Percentiles rank a stretch among this genome's conserved stretches.
phyloP scores from a whole-genome alignment of 2,888 invertebrate genomes.

The Disparrhopalites patrizii region DNA sequence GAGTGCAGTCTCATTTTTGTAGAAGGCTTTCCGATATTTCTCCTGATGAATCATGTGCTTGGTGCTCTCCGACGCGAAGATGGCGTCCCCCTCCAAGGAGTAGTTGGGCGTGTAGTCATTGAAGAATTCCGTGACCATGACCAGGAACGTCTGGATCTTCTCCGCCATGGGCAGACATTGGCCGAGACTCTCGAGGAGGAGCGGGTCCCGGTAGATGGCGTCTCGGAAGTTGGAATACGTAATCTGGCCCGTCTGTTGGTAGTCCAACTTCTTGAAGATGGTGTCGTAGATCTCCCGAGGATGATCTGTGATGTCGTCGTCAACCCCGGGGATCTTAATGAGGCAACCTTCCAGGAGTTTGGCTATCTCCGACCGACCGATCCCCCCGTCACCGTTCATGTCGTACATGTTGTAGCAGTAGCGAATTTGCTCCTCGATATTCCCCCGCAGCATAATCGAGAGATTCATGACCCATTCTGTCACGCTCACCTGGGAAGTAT shows the following conservation, averaged over 20 bases:
- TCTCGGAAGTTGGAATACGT: conserved; percentile 67
- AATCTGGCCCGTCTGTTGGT: conserved; percentile 73
- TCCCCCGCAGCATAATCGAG: conserved; percentile 69
- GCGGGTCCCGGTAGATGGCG: conserved; percentile 66
- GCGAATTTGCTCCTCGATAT: conserved; percentile 62
- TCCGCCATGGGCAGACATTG: conserved; percentile 65
- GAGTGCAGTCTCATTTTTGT: too few species aligned
- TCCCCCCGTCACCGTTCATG: conserved; percentile 72
- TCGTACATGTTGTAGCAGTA: conserved; percentile 77
- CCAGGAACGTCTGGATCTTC: not conserved
- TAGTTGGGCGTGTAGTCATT: not conserved
- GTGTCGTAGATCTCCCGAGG: conserved; percentile 75
- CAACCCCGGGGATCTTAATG: conserved; percentile 51
- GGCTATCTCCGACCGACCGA: conserved; percentile 79
- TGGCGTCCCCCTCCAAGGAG: not conserved
- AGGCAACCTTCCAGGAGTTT: conserved; percentile 61
- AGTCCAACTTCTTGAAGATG: conserved; percentile 70
- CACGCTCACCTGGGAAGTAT: conserved; percentile 36
- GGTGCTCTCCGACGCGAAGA: too few species aligned
- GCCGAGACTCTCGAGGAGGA: conserved; percentile 77
- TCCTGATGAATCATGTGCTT: too few species aligned
- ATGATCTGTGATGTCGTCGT: conserved; percentile 78
- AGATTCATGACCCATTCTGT: conserved; percentile 69
- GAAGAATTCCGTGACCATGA: not conserved
- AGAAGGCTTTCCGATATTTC: too few species aligned